These are phyloP conservation scores for Tetragnatha versicolor DNA, from an alignment of 1,140 invertebrate genomes.

Conservation along the genomic window DNA sequence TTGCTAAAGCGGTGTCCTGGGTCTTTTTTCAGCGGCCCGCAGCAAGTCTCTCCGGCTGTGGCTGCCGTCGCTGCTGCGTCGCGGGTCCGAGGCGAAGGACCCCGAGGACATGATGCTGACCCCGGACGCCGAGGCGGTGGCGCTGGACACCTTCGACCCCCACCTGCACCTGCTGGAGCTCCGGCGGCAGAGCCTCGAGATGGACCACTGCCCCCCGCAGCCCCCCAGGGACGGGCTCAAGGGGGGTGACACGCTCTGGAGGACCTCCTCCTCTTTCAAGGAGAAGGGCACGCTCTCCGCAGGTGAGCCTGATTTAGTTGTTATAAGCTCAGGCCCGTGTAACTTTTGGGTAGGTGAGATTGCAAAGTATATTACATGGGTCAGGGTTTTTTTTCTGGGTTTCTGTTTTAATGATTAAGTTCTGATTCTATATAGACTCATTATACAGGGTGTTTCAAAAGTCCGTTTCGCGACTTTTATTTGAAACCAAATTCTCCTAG, in stretches of 20 bases:
- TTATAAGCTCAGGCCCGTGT: no score
- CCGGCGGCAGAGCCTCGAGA: conserved; percentile 23
- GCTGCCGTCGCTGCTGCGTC: conserved; percentile 28
- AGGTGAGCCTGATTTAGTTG: conserved; percentile 14
- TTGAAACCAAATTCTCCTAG: no score
- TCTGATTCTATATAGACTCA: no score
- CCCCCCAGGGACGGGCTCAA: not conserved
- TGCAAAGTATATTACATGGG: no score
- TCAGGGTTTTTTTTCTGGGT: no score
- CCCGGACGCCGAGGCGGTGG: conserved; percentile 23
- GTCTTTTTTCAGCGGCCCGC: conserved; percentile 28
- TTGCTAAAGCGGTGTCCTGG: no score
- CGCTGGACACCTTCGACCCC: conserved; percentile 42
- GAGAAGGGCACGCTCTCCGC: conserved; percentile 49
- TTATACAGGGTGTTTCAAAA: no score
- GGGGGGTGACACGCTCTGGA: conserved; percentile 16
- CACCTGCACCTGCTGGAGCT: conserved; percentile 16
- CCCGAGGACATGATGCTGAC: conserved; percentile 37
- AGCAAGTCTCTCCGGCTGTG: conserved; percentile 38
- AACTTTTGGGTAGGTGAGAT: no score
- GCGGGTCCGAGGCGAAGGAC: conserved; percentile 20
- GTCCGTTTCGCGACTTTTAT: no score
- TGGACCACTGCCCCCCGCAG: not conserved
- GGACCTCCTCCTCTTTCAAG: conserved; percentile 45
- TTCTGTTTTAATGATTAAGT: no score